A percentile compares a stretch with the other conserved stretches of the same genome.
Evolutionary conservation across 2,113 vertebrate genomes (phyloP).

Genomic region (Cyprinodon brontotheroides): DNA sequence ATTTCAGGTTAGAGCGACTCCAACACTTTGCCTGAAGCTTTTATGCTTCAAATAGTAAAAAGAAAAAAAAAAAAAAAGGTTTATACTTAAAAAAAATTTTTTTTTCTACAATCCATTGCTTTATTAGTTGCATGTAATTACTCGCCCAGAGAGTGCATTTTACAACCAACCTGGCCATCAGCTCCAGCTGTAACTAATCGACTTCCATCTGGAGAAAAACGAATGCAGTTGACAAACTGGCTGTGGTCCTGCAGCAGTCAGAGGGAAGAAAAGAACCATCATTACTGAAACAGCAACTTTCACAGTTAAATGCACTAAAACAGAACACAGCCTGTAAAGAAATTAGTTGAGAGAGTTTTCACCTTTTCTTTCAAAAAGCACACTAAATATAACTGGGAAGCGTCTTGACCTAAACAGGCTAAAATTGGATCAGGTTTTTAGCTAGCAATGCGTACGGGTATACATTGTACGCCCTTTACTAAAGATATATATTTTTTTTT

Average conservation of each 20-base stretch:
- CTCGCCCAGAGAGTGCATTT: neutral
- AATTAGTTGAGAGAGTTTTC: too few species aligned
- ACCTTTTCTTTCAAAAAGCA: too few species aligned
- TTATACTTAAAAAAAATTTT: neutral
- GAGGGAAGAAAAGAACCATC: neutral
- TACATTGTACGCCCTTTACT: too few species aligned
- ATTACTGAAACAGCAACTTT: neutral
- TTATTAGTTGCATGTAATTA: neutral
- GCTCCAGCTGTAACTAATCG: constrained; percentile 88
- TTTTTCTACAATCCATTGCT: neutral
- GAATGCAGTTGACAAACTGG: constrained; percentile 93
- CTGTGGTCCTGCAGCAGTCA: constrained; percentile 82
- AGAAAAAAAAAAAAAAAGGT: neutral
- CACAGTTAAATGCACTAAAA: neutral
- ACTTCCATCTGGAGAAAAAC: constrained; percentile 91
- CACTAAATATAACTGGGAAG: too few species aligned
- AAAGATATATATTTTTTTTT: too few species aligned
- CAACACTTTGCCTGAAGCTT: neutral
- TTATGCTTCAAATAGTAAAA: neutral
- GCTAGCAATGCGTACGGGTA: too few species aligned
- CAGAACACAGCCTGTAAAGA: neutral
- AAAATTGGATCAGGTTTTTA: too few species aligned
- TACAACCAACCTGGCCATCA: constrained; percentile 87
- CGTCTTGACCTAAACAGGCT: too few species aligned
- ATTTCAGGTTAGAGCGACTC: neutral